Conservation (phyloP, 35 echinoderm and acorn worm genomes). For the Apostichopus parvimensis region DNA sequence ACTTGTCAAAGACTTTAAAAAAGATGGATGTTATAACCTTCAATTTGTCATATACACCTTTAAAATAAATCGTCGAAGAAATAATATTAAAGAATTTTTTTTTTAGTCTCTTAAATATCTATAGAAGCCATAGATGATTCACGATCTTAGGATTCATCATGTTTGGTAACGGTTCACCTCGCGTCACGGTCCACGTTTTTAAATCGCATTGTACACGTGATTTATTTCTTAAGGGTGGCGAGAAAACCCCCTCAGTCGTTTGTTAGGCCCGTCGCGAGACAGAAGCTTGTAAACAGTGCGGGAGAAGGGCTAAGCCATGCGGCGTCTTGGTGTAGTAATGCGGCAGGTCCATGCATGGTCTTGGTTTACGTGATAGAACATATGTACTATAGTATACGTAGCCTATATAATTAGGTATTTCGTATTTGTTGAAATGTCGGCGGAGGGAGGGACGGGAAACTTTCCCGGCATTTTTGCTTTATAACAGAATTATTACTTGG, state of each 20-base stretch:
- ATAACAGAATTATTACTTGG: too few species aligned
- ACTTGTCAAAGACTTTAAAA: neutral
- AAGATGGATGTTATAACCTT: neutral
- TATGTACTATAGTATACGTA: too few species aligned
- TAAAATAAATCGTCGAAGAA: conserved; percentile 28
- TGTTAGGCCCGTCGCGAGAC: conserved; percentile 33
- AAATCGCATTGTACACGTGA: conserved; percentile 32
- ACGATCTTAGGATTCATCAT: conserved; percentile 20
- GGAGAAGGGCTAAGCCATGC: neutral
- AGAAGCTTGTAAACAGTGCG: conserved; percentile 27
- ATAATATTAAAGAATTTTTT: too few species aligned
- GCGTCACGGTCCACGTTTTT: conserved; percentile 47
- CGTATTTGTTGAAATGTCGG: too few species aligned
- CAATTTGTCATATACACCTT: conserved; percentile 25
- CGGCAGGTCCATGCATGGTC: too few species aligned
- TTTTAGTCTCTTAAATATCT: conserved; percentile 25
- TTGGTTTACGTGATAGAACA: too few species aligned
- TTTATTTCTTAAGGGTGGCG: conserved; percentile 17
- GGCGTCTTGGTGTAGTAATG: too few species aligned
- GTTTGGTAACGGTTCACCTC: conserved; percentile 50
- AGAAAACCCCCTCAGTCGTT: conserved; percentile 13
- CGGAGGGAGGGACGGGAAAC: too few species aligned
- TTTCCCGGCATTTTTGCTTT: too few species aligned
- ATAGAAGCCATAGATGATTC: conserved; percentile 20
- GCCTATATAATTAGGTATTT: too few species aligned